phyloP scores from a whole-genome alignment of 2,113 vertebrate genomes.

The Emydura subglobosa region DNA sequence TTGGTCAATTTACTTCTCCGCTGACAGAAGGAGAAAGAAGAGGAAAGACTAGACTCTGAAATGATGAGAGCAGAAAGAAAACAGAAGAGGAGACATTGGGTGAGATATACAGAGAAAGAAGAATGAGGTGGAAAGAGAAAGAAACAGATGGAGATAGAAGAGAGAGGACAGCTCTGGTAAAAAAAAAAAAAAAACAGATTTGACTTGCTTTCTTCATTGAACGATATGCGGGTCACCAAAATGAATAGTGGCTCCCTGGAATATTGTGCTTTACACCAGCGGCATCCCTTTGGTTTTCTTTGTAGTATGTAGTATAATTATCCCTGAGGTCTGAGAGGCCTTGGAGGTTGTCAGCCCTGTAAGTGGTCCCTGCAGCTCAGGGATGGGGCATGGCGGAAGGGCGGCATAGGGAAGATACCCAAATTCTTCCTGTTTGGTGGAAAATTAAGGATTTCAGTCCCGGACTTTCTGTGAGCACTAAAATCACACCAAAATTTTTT shows the following conservation, averaged over 20 bases:
- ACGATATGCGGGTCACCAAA: neutral
- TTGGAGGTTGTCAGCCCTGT: neutral
- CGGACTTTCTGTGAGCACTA: neutral
- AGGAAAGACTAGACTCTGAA: neutral
- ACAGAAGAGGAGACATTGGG: neutral
- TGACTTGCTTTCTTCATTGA: neutral
- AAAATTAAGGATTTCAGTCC: neutral
- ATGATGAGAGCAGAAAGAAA: neutral
- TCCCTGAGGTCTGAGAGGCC: no score
- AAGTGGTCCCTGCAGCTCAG: neutral
- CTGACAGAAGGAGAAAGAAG: neutral
- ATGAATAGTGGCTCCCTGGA: neutral
- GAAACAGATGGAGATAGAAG: neutral
- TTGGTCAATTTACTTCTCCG: neutral
- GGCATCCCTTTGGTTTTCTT: neutral
- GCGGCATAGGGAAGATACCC: neutral
- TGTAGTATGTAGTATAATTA: neutral
- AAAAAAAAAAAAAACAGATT: neutral
- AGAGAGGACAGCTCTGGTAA: neutral
- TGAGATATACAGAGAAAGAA: neutral
- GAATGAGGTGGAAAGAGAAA: neutral
- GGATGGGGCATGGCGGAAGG: neutral
- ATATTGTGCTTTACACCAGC: neutral
- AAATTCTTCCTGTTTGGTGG: neutral
- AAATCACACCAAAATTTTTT: no score